A percentile compares a stretch with the other conserved stretches of the same genome.
Conservation (phyloP, 1,140 invertebrate genomes). For the Latrodectus geometricus region DNA sequence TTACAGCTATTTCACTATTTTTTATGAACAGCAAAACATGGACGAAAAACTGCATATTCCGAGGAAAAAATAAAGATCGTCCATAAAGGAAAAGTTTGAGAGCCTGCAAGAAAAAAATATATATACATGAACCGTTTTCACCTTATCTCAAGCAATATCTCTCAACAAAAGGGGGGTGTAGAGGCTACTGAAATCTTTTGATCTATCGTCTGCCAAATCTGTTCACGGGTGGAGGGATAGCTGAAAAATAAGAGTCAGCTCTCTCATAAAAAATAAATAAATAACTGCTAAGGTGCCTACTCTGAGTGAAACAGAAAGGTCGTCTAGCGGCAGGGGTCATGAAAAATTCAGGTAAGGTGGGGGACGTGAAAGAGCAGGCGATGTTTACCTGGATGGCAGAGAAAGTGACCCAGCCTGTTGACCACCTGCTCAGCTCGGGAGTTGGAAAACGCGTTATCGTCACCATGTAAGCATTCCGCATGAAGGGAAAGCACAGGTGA, state of each 20-base stretch:
- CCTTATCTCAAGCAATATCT: slow-evolving; percentile 8
- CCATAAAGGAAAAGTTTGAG: not conserved
- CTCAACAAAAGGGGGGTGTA: not conserved
- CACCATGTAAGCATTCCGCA: not conserved
- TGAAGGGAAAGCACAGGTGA: not conserved
- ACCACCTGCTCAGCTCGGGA: slow-evolving; percentile 35
- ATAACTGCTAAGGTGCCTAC: slow-evolving; percentile 24
- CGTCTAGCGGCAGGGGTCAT: slow-evolving; percentile 50
- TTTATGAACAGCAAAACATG: not conserved
- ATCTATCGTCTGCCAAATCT: slow-evolving; percentile 29
- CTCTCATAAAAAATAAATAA: slow-evolving; percentile 36
- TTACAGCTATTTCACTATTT: too few relatives aligned
- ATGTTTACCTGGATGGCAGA: slow-evolving; percentile 37
- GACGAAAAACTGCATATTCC: not conserved
- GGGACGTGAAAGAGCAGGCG: slow-evolving; percentile 9
- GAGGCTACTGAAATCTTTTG: slow-evolving; percentile 45
- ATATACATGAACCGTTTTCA: slow-evolving; percentile 31
- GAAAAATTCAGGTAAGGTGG: not conserved
- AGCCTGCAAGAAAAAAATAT: not conserved
- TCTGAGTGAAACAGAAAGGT: slow-evolving; percentile 22
- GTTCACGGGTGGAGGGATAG: slow-evolving; percentile 1
- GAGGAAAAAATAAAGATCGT: not conserved
- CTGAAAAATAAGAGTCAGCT: slow-evolving; percentile 7
- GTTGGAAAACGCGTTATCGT: not conserved
- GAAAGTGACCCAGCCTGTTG: slow-evolving; percentile 23